Percentiles rank a stretch among this genome's conserved stretches.
These are phyloP conservation scores for Garrulus glandarius DNA, from an alignment of 2,797 vertebrate species.

Conservation along the genomic window DNA sequence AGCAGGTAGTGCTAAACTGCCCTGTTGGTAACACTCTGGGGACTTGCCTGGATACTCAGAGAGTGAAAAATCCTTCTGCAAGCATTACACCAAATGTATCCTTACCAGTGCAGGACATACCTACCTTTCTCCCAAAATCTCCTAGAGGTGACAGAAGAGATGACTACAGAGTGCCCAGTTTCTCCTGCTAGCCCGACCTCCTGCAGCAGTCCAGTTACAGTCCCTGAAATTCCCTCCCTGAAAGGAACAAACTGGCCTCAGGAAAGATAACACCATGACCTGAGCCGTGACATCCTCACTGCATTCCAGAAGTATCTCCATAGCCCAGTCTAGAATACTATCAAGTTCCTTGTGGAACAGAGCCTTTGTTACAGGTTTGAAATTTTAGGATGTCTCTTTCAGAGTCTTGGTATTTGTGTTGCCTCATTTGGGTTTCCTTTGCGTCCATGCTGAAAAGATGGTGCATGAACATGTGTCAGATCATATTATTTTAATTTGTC, in stretches of 20 bases:
- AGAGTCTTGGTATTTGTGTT: background rate
- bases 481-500: background rate
- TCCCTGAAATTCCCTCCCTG: background rate
- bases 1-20: background rate
- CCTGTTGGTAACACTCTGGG: background rate
- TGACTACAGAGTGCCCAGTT: background rate
- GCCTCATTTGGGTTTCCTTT: background rate
- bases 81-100: rapidly evolving
- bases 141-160: background rate
- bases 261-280: rapidly evolving
- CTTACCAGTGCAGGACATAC: background rate
- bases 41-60: background rate
- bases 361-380: background rate
- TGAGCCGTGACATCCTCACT: rapidly evolving
- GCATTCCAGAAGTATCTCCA: too few species aligned
- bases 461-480: background rate
- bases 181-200: rapidly evolving
- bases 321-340: rapidly evolving
- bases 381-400: background rate
- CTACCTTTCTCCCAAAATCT: background rate
- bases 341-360: background rate
- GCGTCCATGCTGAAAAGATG: rapidly evolving
- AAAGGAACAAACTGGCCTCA: background rate
- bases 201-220: rapidly evolving
- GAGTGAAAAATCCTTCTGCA: background rate